Evolutionary conservation across 2,888 invertebrate species (phyloP).

Genomic region (Tribolium freemani): DNA sequence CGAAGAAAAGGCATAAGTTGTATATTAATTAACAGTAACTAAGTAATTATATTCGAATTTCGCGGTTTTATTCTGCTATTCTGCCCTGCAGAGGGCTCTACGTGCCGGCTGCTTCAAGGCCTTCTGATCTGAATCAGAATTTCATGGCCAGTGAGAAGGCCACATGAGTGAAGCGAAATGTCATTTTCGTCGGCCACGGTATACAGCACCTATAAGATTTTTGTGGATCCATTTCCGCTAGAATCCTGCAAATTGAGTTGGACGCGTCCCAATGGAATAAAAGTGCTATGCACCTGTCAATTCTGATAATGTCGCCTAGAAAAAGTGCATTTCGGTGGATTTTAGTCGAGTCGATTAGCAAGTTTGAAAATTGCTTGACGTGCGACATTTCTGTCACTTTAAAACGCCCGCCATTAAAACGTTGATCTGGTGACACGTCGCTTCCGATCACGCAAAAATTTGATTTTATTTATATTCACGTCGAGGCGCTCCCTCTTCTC

Average conservation of each 20-base stretch:
- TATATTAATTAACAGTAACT: too few relatives aligned
- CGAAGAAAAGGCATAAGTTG: too few relatives aligned
- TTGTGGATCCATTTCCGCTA: neutral
- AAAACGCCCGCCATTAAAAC: slow-evolving; percentile 1
- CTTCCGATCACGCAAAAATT: neutral
- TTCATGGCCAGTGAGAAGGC: too few relatives aligned
- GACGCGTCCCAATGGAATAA: neutral
- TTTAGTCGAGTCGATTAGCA: slow-evolving; percentile 2
- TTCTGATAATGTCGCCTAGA: neutral
- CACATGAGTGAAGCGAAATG: too few relatives aligned
- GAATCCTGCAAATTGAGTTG: neutral
- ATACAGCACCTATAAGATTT: neutral
- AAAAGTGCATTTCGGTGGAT: slow-evolving; percentile 5
- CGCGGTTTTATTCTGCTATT: too few relatives aligned
- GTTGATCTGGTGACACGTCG: neutral
- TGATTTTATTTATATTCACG: slow-evolving; percentile 21
- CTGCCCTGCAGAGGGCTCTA: too few relatives aligned
- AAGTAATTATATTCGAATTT: too few relatives aligned
- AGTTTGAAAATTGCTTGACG: slow-evolving; percentile 9
- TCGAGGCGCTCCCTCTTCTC: neutral
- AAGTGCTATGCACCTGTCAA: slow-evolving; percentile 11
- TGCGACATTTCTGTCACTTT: neutral
- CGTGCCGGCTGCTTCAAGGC: too few relatives aligned
- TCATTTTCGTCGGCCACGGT: too few relatives aligned
- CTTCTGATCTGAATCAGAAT: too few relatives aligned